Percentiles rank a stretch among this genome's conserved stretches.
These are phyloP conservation scores for Illadopsis cleaveri DNA, from an alignment of 2,113 vertebrate genomes.

Conservation along the genomic window DNA sequence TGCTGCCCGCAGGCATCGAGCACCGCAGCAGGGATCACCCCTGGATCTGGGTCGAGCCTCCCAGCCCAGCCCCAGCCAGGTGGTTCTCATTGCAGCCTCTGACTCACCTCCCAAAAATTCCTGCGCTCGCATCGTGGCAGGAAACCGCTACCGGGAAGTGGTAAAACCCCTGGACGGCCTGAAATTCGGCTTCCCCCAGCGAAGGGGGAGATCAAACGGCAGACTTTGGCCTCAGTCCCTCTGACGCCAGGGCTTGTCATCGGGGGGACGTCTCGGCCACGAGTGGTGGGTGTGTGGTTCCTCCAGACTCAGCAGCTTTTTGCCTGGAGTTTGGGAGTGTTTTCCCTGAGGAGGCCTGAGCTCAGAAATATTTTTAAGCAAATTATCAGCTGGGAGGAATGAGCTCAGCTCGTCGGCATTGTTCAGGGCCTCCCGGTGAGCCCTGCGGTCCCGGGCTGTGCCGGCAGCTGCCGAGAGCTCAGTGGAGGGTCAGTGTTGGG, in stretches of 20 bases:
- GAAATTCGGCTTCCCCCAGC: neutral
- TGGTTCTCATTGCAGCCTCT: constrained; percentile 26
- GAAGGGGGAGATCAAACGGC: neutral
- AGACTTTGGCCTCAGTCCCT: neutral
- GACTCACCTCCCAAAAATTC: constrained; percentile 44
- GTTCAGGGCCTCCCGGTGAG: neutral
- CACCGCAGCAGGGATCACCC: neutral
- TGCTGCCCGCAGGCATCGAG: neutral
- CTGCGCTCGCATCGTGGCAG: neutral
- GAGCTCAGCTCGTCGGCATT: neutral
- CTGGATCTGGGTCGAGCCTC: neutral
- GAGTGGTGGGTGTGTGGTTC: neutral
- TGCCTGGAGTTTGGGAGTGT: neutral
- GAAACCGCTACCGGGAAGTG: constrained; percentile 25
- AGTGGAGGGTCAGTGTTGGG: accelerated
- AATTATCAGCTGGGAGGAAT: constrained; percentile 3
- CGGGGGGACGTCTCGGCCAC: neutral
- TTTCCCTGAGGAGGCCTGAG: neutral
- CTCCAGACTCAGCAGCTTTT: neutral
- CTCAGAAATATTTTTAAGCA: constrained; percentile 12
- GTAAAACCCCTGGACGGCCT: neutral
- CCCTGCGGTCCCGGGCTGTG: neutral
- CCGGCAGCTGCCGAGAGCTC: accelerated
- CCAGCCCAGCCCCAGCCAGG: neutral
- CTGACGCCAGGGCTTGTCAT: neutral